Conservation (phyloP, 1,140 invertebrate species). For the Hylyphantes graminicola region DNA sequence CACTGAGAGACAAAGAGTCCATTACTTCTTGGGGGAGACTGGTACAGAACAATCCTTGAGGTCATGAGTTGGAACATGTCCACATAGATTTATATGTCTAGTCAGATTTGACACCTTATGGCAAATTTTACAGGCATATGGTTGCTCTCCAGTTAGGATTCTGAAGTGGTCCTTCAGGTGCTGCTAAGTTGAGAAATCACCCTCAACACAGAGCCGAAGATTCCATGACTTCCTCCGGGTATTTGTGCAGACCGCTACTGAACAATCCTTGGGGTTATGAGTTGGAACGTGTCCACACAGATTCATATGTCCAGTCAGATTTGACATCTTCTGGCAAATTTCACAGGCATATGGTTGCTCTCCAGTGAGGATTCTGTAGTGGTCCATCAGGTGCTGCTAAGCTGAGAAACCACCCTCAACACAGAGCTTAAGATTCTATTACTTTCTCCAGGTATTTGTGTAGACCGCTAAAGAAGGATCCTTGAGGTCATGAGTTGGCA, state of each 20-base stretch:
- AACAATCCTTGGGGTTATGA: background rate
- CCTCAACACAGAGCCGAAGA: no score
- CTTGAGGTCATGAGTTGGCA: background rate
- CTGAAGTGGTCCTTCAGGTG: slow-evolving; percentile 22
- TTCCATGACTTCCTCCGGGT: no score
- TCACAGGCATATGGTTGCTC: slow-evolving; percentile 1
- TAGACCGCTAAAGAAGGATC: no score
- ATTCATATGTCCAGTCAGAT: slow-evolving; percentile 1
- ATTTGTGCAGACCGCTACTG: no score
- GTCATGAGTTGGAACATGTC: no score
- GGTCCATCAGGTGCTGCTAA: slow-evolving; percentile 17
- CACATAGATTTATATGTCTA: background rate
- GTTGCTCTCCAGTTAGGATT: slow-evolving; percentile 20
- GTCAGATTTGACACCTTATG: background rate
- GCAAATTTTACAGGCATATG: background rate
- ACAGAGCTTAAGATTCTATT: no score
- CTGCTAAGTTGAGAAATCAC: no score
- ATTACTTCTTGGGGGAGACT: no score
- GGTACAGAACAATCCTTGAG: no score
- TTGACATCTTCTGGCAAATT: background rate
- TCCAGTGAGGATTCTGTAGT: slow-evolving; percentile 20
- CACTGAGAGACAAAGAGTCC: no score
- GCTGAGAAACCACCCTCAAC: no score
- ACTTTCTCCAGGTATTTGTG: no score
- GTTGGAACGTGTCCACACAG: background rate